Percentiles rank a stretch among this genome's conserved stretches.
Conservation (phyloP, 2,797 vertebrate species). For the Amphiprion clarkii region DNA sequence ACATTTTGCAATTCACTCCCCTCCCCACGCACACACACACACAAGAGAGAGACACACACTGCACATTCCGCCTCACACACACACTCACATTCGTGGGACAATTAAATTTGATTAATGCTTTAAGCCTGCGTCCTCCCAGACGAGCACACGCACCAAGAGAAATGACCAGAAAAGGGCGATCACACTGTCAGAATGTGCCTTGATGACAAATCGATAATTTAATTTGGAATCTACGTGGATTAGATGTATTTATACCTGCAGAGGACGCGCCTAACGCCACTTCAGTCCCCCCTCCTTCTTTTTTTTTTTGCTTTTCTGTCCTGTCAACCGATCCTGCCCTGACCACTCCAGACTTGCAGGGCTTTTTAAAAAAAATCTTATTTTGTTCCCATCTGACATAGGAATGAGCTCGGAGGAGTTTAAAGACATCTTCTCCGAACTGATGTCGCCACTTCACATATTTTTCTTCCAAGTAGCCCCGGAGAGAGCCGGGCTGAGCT, state of each 20-base stretch:
- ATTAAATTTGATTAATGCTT: slow-evolving; percentile 76
- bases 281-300: slow-evolving; percentile 11
- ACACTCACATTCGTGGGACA: slow-evolving; percentile 56
- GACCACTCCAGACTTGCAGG: slow-evolving; percentile 21
- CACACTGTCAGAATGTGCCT: background rate
- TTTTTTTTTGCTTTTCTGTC: slow-evolving; percentile 33
- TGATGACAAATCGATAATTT: slow-evolving; percentile 46
- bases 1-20: slow-evolving; percentile 49
- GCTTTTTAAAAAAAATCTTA: background rate
- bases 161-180: slow-evolving; percentile 23
- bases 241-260: slow-evolving; percentile 73
- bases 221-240: slow-evolving; percentile 28
- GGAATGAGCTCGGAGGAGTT: slow-evolving; percentile 20
- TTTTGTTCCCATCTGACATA: slow-evolving; percentile 22
- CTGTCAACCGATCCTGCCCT: slow-evolving; percentile 44
- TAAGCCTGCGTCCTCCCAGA: slow-evolving; percentile 51
- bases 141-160: slow-evolving; percentile 8
- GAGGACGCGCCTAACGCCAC: slow-evolving; percentile 77
- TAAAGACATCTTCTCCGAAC: background rate
- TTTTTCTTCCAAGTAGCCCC: slow-evolving; percentile 43
- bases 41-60: slow-evolving; percentile 22
- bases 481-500: slow-evolving; percentile 15
- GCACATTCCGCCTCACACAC: slow-evolving; percentile 1
- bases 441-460: slow-evolving; percentile 6
- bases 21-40: slow-evolving; percentile 2